Evolutionary conservation across 2,888 invertebrate species (phyloP).

Genomic region (Luperina testacea): DNA sequence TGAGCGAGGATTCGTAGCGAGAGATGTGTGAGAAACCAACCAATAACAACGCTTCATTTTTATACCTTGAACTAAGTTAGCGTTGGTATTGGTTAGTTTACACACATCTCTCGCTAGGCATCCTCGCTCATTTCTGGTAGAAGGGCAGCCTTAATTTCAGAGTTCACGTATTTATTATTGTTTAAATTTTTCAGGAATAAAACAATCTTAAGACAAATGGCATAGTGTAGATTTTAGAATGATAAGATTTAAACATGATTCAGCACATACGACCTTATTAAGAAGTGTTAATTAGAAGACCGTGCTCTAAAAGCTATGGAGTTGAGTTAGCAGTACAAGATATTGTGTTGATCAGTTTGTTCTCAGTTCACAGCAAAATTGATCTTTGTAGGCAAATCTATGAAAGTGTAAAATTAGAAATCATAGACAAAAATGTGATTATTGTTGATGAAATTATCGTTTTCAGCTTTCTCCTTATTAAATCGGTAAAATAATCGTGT

Average conservation of each 20-base stretch:
- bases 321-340: not conserved
- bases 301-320: slow-evolving; percentile 25
- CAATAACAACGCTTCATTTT: too few relatives aligned
- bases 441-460: too few relatives aligned
- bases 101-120: too few relatives aligned
- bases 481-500: too few relatives aligned
- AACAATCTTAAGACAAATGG: not conserved
- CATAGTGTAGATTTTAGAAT: slow-evolving; percentile 21
- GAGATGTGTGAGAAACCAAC: too few relatives aligned
- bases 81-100: too few relatives aligned
- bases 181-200: not conserved
- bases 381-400: not conserved
- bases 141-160: slow-evolving; percentile 2
- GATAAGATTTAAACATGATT: not conserved
- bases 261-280: slow-evolving; percentile 35
- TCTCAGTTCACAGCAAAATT: not conserved
- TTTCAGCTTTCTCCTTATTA: too few relatives aligned
- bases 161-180: not conserved
- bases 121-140: too few relatives aligned
- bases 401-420: not conserved
- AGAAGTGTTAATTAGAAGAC: slow-evolving; percentile 30
- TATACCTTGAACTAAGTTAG: too few relatives aligned
- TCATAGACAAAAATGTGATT: too few relatives aligned
- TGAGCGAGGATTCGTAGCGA: too few relatives aligned
- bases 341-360: not conserved